Evolutionary conservation across 2,888 invertebrate species (phyloP).

Genomic region (Hemicrepidius hirtus): DNA sequence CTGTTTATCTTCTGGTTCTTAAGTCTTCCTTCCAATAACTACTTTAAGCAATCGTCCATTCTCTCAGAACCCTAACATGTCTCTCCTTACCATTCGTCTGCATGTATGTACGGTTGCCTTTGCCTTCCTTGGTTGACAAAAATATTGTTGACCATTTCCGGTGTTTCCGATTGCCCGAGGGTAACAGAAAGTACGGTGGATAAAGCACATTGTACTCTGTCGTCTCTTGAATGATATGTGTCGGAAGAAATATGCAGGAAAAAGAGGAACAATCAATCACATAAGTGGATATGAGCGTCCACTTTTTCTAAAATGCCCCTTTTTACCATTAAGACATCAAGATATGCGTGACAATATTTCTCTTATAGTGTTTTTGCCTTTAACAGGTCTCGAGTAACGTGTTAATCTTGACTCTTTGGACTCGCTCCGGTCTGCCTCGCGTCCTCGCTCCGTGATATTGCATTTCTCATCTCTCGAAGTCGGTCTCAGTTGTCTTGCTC

Average conservation of each 20-base stretch:
- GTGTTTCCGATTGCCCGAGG: too few species aligned
- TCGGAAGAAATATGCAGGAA: conserved; percentile 39
- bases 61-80: too few species aligned
- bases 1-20: too few species aligned
- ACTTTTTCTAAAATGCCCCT: conserved; percentile 47
- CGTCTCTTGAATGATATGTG: conserved; percentile 26
- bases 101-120: too few species aligned
- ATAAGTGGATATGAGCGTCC: conserved; percentile 47
- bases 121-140: too few species aligned
- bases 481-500: conserved; percentile 36
- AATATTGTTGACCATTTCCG: too few species aligned
- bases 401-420: conserved; percentile 50
- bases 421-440: conserved; percentile 27
- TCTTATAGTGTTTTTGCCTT: conserved; percentile 55
- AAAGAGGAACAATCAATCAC: conserved; percentile 52
- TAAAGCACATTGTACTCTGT: conserved; percentile 22
- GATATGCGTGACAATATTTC: conserved; percentile 60
- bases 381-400: conserved; percentile 51
- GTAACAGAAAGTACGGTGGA: conserved; percentile 21
- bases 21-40: too few species aligned
- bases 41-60: too few species aligned
- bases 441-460: conserved; percentile 32
- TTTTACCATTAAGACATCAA: conserved; percentile 55
- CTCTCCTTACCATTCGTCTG: too few species aligned
- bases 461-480: conserved; percentile 44